Percentiles rank a stretch among this genome's conserved stretches.
Evolutionary conservation across 2,113 vertebrate species (phyloP).

Genomic region (Odobenus rosmarus): DNA sequence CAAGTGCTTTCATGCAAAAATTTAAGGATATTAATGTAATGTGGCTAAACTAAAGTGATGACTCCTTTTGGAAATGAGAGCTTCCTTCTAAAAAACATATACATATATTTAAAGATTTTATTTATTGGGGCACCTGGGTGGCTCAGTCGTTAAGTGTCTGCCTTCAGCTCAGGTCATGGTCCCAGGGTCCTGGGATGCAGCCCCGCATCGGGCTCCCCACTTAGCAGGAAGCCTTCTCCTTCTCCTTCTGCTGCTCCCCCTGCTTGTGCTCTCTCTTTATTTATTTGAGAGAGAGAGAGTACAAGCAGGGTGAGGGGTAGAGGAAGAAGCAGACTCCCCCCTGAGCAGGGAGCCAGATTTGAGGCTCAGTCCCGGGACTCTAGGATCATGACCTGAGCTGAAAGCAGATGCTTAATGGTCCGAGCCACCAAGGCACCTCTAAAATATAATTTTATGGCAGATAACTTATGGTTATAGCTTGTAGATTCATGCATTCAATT

Average conservation of each 20-base stretch:
- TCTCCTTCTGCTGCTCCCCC: too few relatives aligned
- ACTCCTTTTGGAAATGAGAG: background rate
- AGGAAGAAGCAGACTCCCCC: background rate
- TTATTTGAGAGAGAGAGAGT: background rate
- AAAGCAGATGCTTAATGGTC: background rate
- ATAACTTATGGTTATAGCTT: background rate
- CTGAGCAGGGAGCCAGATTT: background rate
- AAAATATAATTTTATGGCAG: background rate
- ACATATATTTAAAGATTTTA: too few relatives aligned
- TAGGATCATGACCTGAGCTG: background rate
- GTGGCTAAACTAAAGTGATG: background rate
- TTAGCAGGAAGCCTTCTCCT: too few relatives aligned
- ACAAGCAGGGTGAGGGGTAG: background rate
- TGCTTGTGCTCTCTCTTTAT: background rate
- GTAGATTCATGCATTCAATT: background rate
- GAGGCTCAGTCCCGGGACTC: background rate
- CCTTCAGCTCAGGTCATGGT: too few relatives aligned
- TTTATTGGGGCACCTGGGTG: too few relatives aligned
- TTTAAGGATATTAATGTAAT: background rate
- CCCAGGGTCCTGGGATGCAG: too few relatives aligned
- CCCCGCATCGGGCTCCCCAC: too few relatives aligned
- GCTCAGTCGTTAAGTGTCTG: too few relatives aligned
- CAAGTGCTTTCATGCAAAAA: background rate
- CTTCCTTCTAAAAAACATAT: background rate
- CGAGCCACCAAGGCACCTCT: background rate